Conservation (phyloP, 2,797 vertebrate genomes). For the Pterois miles region DNA sequence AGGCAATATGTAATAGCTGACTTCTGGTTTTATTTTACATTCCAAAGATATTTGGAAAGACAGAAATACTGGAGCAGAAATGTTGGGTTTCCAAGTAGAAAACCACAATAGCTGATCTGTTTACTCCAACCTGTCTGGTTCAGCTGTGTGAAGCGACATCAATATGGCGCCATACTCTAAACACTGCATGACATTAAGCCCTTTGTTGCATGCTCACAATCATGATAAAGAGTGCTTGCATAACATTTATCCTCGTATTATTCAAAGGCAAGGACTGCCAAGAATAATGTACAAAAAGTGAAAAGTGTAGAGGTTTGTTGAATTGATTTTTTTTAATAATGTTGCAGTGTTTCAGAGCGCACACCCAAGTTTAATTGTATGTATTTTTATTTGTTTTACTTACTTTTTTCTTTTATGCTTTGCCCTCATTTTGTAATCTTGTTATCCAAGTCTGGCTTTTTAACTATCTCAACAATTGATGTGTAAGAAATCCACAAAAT, state of each 20-base stretch:
- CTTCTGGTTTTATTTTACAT: conserved; percentile 9
- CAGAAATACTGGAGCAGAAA: background rate
- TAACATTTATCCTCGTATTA: too few species aligned
- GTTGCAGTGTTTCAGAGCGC: too few species aligned
- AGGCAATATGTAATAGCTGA: background rate
- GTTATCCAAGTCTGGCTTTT: background rate
- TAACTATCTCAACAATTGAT: background rate
- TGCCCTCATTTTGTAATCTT: background rate
- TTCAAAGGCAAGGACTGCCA: background rate
- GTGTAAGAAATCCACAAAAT: background rate
- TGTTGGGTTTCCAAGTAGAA: background rate
- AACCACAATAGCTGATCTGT: background rate
- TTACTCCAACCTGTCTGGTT: background rate
- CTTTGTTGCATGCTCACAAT: background rate
- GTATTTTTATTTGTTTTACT: too few species aligned
- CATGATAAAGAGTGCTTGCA: background rate
- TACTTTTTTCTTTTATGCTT: background rate
- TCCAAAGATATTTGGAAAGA: conserved; percentile 9
- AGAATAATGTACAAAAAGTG: background rate
- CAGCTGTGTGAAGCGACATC: background rate
- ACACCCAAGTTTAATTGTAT: too few species aligned
- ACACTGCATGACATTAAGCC: background rate
- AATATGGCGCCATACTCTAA: background rate
- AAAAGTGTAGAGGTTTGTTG: background rate
- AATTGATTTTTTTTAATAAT: too few species aligned